Evolutionary conservation across 2,888 invertebrate species (phyloP), one percentile per base, ranked within the genome.

Genomic region (Andrena flavipes): DNA sequence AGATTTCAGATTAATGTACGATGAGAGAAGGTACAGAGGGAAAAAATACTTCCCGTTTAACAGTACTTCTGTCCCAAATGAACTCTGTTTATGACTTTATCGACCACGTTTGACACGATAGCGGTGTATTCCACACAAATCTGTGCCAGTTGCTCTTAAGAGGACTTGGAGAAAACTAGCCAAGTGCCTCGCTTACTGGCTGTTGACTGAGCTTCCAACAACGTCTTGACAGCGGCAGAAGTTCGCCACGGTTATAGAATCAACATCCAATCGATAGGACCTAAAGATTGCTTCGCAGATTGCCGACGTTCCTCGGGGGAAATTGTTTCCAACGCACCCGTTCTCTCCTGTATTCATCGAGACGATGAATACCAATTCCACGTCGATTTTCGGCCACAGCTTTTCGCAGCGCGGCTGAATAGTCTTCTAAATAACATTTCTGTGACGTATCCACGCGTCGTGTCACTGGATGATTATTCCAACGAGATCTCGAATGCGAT

Each of bases 191-290:
- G 7, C 23, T 30, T 54, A 7, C 51, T 23, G 35, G 48, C 35
- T 73, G 80, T 72, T 79, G 72, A 72, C 72, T 63, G 68, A 68
- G 64, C 64, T 64, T 35, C 59, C 8, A 62, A 29, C 56, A 79
- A 49, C 80, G 42, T 68, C 72, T 79, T 79, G 79, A 75, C 70
- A 82, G 63, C 13, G 30, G 42, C 59, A 60, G 33, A 42, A 65
- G 73, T 48, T 33, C 56, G 54, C 72, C 65, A 56, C 62, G 62
- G 56, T 76, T 80, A 70, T 74, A 30, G 62, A 80, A 85, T 83
- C 84, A 76, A 77, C 81, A 76, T 73, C 54, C 67, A 81, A 73
- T 87, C 81, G 88, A 86, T 85, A 65, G 26, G 51, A 23, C 33
- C 56, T 26, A 49, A 35, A 75, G 67, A 82, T 82, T 78, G 79